Evolutionary conservation across 2,113 vertebrate species (phyloP).

Genomic region (Narcine bancroftii): DNA sequence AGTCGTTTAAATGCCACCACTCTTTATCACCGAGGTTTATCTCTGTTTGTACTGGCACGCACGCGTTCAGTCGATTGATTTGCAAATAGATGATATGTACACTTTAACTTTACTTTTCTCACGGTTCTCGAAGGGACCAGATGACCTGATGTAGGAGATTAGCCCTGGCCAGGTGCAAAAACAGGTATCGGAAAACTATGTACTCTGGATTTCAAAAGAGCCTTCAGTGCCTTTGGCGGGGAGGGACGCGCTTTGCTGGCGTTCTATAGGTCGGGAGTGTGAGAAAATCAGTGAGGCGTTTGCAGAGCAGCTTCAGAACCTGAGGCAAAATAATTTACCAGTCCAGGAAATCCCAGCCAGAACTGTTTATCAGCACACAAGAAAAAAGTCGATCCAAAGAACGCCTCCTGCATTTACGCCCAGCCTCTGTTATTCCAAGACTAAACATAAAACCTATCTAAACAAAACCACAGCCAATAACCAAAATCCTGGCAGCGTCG

Average conservation of each 20-base stretch:
- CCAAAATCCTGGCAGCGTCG: no score
- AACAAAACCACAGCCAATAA: not conserved
- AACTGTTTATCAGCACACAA: conserved; percentile 39
- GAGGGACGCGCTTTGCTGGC: conserved; percentile 65
- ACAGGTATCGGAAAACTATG: conserved; percentile 55
- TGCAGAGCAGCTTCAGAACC: conserved; percentile 48
- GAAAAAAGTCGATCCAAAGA: conserved; percentile 37
- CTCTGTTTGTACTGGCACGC: not conserved
- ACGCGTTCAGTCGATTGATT: conserved; percentile 4
- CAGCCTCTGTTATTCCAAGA: not conserved
- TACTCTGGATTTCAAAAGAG: conserved; percentile 53
- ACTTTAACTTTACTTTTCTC: conserved; percentile 61
- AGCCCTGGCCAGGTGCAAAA: conserved; percentile 69
- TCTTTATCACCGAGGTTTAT: not conserved
- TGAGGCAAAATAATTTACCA: conserved; percentile 48
- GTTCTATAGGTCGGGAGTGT: conserved; percentile 75
- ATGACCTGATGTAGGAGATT: conserved; percentile 70
- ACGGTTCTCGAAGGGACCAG: conserved; percentile 59
- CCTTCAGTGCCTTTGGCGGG: conserved; percentile 57
- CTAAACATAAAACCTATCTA: not conserved
- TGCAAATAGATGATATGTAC: not conserved
- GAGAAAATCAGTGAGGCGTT: conserved; percentile 82
- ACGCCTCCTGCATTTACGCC: conserved; percentile 35
- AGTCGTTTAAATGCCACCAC: not conserved
- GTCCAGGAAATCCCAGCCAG: conserved; percentile 40